Percentiles rank a stretch among this genome's conserved stretches.
These are phyloP conservation scores for Casuarius casuarius DNA, from an alignment of 2,113 vertebrate genomes.

Conservation along the genomic window DNA sequence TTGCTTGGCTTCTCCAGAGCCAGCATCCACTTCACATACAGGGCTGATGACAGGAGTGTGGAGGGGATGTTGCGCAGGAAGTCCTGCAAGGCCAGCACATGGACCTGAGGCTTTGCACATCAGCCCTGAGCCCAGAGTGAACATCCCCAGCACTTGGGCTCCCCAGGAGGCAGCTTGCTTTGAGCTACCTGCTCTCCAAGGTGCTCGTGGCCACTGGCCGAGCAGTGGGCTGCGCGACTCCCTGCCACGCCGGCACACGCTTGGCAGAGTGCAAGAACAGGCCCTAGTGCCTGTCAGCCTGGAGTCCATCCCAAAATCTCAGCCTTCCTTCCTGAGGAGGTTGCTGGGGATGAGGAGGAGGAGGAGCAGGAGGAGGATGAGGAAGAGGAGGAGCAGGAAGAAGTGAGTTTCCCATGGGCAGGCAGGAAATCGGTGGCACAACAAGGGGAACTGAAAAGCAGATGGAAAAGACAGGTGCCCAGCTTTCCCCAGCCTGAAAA, in stretches of 20 bases:
- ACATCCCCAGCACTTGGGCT: background rate
- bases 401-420: background rate
- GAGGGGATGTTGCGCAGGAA: slow-evolving; percentile 87
- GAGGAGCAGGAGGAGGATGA: background rate
- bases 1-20: no score
- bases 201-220: no score
- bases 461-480: background rate
- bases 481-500: background rate
- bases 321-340: background rate
- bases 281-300: no score
- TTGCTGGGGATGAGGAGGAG: no score
- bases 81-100: slow-evolving; percentile 70
- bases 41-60: slow-evolving; percentile 83
- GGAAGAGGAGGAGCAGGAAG: no score
- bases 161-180: background rate
- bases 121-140: no score
- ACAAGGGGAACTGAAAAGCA: background rate
- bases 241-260: no score
- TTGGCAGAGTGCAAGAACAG: no score
- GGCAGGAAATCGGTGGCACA: background rate
- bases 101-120: background rate
- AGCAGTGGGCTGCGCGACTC: no score
- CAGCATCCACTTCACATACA: slow-evolving; percentile 49
- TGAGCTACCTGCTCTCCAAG: no score
- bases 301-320: no score